Evolutionary conservation across 2,888 invertebrate species (phyloP).

Genomic region (Galerucella nymphaeae): DNA sequence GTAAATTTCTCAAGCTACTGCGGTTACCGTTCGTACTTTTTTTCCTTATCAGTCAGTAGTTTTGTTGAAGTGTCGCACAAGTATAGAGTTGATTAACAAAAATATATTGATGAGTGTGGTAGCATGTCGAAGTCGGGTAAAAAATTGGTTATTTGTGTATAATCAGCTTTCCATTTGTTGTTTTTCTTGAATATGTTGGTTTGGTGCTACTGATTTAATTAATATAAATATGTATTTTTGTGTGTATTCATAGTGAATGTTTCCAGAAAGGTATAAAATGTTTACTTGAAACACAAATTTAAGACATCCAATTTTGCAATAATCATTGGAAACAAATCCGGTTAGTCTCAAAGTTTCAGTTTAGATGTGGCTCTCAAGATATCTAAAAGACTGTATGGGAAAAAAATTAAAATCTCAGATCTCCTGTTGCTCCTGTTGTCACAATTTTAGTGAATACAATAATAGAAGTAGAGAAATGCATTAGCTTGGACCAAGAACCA

Average conservation of each 20-base stretch:
- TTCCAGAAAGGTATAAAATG: not conserved
- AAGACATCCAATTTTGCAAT: no score
- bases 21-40: conserved; percentile 22
- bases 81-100: conserved; percentile 3
- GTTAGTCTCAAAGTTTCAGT: no score
- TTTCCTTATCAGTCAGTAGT: conserved; percentile 38
- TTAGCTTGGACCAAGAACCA: no score
- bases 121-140: conserved; percentile 46
- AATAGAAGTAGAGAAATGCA: no score
- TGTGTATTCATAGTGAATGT: not conserved
- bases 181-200: conserved; percentile 16
- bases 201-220: conserved; percentile 4
- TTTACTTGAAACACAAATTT: no score
- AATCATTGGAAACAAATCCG: no score
- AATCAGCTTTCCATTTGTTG: conserved; percentile 24
- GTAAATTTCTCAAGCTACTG: conserved; percentile 33
- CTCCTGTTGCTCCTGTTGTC: no score
- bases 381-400: no score
- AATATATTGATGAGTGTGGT: conserved; percentile 25
- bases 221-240: not conserved
- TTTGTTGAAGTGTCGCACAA: not conserved
- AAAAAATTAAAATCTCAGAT: no score
- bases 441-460: no score
- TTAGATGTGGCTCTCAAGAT: no score
- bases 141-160: conserved; percentile 12